Evolutionary conservation across 2,888 invertebrate species (phyloP), one percentile per base, ranked within the genome.

Genomic region (Ceratothoa steindachneri): DNA sequence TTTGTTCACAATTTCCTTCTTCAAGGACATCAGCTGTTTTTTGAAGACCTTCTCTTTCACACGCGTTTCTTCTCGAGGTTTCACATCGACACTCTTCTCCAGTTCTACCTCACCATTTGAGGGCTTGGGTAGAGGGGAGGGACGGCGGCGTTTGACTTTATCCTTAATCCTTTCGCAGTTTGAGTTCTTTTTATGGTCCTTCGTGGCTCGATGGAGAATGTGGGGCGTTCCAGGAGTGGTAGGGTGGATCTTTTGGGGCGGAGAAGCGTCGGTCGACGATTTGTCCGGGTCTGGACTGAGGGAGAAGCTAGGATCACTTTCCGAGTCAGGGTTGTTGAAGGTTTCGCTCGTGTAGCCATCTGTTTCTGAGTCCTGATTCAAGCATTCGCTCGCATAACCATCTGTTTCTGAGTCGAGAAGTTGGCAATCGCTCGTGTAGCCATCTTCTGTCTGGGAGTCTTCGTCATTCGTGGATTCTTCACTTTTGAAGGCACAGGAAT

Each of bases 1-100:
- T 64, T 77, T 77, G n/a, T 69, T 74, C 51, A 74, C 74, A 19
- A 77, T 74, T 30, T 72, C 68, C 53, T 77, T 74, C 51, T 74
- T 60, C 64, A 77, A 28, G 30, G 52, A 68, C 28, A 69, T 51
- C 29, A 77, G 60, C n/a, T 72, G 30, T 1, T 69, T 64, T 19
- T 72, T 70, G 72, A 77, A 60, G 12, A 73, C 55, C 55, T 53
- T 70, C 70, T 70, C 70, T 70, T 53, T 70, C 69, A 52, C 69
- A 52, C 69, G 41, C 69, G 41, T 52, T 70, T 30, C 53, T 53
- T 70, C 70, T 41, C 15, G 5, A 9, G 41, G 41, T 15, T 41
- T 70, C 70, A 53, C 53, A 55, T 53, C 53, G 15, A n/a, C 0
- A 24, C 53, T 2, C 1, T 30, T 28, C 29, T 30, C 30, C 30